phyloP scores from a whole-genome alignment of 2,888 invertebrate genomes.

The Ceramica pisi region DNA sequence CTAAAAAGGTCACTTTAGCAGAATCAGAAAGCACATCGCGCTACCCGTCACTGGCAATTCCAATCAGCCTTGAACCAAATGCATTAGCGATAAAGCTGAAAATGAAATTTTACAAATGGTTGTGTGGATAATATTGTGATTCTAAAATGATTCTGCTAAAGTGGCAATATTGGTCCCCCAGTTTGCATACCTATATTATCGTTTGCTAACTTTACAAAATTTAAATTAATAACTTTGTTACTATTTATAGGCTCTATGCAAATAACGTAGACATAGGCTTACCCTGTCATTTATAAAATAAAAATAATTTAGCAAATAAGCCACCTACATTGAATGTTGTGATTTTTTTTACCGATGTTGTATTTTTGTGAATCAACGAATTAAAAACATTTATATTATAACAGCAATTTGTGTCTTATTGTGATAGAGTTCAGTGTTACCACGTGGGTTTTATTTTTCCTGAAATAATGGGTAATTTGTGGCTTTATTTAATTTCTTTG shows the following conservation, averaged over 20 bases:
- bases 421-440: conserved; percentile 17
- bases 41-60: too few species aligned
- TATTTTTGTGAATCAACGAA: conserved; percentile 30
- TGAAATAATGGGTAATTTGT: conserved; percentile 7
- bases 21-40: too few species aligned
- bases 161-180: too few species aligned
- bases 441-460: conserved; percentile 8
- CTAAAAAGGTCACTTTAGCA: too few species aligned
- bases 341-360: conserved; percentile 38
- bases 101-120: too few species aligned
- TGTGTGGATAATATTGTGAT: too few species aligned
- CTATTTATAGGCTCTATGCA: neutral
- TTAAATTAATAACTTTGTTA: neutral
- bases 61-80: too few species aligned
- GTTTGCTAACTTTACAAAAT: neutral
- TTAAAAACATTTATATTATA: conserved; percentile 14
- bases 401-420: conserved; percentile 10
- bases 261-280: neutral
- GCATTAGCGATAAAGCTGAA: too few species aligned
- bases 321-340: conserved; percentile 26
- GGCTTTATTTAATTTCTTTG: neutral
- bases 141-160: too few species aligned
- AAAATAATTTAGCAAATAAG: neutral
- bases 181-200: neutral
- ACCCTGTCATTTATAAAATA: conserved; percentile 7